These are phyloP conservation scores for Bombus difficillimus DNA, from an alignment of 1,140 invertebrate species.

Conservation along the genomic window DNA sequence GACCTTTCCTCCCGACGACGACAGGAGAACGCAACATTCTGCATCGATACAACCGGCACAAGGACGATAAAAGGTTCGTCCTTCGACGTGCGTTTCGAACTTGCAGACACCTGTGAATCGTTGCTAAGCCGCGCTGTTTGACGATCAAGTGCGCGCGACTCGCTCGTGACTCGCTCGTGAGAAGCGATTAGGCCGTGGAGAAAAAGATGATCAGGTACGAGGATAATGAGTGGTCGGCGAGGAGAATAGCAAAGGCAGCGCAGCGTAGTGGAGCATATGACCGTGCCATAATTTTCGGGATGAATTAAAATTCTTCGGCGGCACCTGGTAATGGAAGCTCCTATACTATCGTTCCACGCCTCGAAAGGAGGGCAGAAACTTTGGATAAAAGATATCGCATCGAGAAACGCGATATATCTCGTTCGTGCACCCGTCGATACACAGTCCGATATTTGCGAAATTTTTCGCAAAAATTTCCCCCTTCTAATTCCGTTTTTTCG, in stretches of 20 bases:
- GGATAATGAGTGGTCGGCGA: constrained; percentile 71
- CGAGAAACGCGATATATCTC: constrained; percentile 7
- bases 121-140: not conserved
- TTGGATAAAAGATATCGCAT: not conserved
- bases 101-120: not conserved
- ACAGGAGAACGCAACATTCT: not conserved
- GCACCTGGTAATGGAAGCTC: constrained; percentile 55
- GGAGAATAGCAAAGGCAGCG: constrained; percentile 48
- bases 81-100: not conserved
- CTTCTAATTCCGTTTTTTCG: not conserved
- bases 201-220: constrained; percentile 61
- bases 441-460: not conserved
- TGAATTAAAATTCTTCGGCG: constrained; percentile 73
- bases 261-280: constrained; percentile 40
- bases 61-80: not conserved
- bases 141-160: constrained; percentile 37
- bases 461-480: not conserved
- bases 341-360: not conserved
- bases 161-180: constrained; percentile 69
- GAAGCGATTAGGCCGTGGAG: constrained; percentile 63
- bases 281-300: constrained; percentile 73
- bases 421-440: not conserved
- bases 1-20: not conserved
- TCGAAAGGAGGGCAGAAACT: not conserved
- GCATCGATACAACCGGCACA: not conserved